Percentiles rank a stretch among this genome's conserved stretches.
phyloP scores from a whole-genome alignment of 2,797 vertebrate genomes.

The Etheostoma nigrum region DNA sequence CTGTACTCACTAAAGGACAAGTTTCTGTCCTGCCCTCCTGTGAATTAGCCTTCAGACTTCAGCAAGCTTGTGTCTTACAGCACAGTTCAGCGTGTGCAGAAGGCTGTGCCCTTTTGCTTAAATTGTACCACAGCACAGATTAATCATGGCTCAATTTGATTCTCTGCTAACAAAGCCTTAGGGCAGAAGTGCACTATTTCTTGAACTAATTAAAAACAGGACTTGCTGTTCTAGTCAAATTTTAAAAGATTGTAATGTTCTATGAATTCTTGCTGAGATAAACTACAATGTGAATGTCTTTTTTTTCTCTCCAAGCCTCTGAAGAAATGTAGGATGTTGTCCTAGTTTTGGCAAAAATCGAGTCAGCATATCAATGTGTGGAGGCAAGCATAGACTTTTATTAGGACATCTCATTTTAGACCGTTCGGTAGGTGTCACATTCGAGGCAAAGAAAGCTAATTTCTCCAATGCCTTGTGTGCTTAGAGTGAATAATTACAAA shows the following conservation, averaged over 20 bases:
- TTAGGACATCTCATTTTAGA: constrained; percentile 45
- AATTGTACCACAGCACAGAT: constrained; percentile 56
- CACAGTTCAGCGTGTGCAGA: constrained; percentile 24
- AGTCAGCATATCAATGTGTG: constrained; percentile 59
- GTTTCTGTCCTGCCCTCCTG: constrained; percentile 46
- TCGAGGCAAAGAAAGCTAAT: not conserved
- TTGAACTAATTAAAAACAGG: constrained; percentile 72
- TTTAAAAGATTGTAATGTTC: constrained; percentile 58
- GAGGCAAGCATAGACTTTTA: constrained; percentile 42
- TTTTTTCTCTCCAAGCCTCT: constrained; percentile 40
- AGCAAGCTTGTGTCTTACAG: constrained; percentile 39
- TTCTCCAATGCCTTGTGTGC: not conserved
- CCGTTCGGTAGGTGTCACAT: constrained; percentile 12
- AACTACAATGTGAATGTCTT: constrained; percentile 35
- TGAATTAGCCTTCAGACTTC: constrained; percentile 63
- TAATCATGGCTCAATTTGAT: constrained; percentile 70
- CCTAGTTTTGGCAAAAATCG: constrained; percentile 67
- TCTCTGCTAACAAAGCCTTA: constrained; percentile 70
- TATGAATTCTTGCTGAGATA: constrained; percentile 54
- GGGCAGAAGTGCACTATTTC: constrained; percentile 61
- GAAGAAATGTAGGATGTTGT: constrained; percentile 64
- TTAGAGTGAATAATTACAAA: not conserved
- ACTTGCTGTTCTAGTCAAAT: constrained; percentile 71
- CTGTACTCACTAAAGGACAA: constrained; percentile 40
- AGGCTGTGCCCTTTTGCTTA: constrained; percentile 49